Percentiles rank a stretch among this genome's conserved stretches.
Evolutionary conservation across 2,113 vertebrate genomes (phyloP).

Genomic region (Fregetta grallaria): DNA sequence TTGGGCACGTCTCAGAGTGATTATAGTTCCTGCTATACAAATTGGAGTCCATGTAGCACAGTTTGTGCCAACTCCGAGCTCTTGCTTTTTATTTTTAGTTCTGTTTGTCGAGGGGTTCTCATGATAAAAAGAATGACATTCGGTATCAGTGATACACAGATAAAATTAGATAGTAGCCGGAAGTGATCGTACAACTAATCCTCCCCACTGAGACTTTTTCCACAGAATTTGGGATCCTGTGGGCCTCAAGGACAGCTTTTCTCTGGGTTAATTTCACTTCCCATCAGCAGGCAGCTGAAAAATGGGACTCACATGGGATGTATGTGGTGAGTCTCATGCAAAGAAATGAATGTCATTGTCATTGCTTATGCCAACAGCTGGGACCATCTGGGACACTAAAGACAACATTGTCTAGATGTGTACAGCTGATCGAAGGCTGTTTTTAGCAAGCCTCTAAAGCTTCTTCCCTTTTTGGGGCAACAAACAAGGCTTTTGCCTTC

Average conservation of each 20-base stretch:
- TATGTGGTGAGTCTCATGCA: neutral
- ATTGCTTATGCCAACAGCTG: constrained; percentile 26
- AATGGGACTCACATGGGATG: neutral
- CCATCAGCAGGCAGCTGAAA: constrained; percentile 14
- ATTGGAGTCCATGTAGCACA: constrained; percentile 56
- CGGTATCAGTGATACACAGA: neutral
- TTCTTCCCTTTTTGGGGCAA: constrained; percentile 25
- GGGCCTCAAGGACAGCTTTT: constrained; percentile 8
- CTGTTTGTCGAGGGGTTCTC: constrained; percentile 39
- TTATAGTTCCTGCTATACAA: constrained; percentile 70
- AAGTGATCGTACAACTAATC: constrained; percentile 6
- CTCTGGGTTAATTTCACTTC: constrained; percentile 2
- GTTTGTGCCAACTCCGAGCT: constrained; percentile 18
- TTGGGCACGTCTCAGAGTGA: constrained; percentile 64
- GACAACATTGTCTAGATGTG: constrained; percentile 1
- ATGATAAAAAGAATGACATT: constrained; percentile 43
- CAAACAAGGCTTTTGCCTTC: neutral
- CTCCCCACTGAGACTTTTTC: neutral
- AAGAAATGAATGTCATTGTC: constrained; percentile 32
- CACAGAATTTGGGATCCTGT: neutral
- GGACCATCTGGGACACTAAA: constrained; percentile 19
- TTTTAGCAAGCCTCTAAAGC: constrained; percentile 31
- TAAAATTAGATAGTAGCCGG: constrained; percentile 31
- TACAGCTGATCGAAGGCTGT: neutral
- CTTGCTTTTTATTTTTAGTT: constrained; percentile 62